Conservation (phyloP, 2,113 vertebrate genomes). For the Hippocampus mohnikei region DNA sequence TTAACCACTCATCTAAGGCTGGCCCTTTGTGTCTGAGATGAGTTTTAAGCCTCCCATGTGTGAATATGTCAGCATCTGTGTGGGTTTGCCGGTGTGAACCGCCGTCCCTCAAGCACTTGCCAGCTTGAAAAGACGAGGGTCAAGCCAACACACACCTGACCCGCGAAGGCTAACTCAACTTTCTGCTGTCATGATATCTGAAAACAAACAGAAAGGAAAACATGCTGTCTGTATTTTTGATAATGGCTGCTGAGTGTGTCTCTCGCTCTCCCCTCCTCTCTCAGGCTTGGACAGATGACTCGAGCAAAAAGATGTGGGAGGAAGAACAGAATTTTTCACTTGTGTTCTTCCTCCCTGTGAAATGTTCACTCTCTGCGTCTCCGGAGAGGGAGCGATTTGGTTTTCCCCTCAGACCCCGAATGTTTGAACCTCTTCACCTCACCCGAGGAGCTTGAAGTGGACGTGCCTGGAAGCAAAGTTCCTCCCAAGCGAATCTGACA, state of each 20-base stretch:
- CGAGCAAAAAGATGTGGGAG: conserved; percentile 23
- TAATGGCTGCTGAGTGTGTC: conserved; percentile 33
- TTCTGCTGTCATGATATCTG: conserved; percentile 55
- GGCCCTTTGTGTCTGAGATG: not conserved
- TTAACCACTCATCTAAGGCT: not conserved
- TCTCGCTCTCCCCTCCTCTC: conserved; percentile 14
- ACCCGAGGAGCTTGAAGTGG: conserved; percentile 35
- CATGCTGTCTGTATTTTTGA: conserved; percentile 32
- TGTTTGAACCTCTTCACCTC: conserved; percentile 32
- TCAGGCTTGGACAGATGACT: conserved; percentile 24
- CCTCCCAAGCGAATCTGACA: conserved; percentile 62
- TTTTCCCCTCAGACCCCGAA: conserved; percentile 16
- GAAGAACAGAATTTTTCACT: conserved; percentile 37
- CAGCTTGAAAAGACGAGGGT: conserved; percentile 54
- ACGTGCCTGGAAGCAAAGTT: conserved; percentile 58
- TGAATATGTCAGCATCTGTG: conserved; percentile 11
- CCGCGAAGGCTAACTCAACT: conserved; percentile 45
- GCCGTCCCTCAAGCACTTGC: conserved; percentile 37
- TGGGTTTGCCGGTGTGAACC: conserved; percentile 42
- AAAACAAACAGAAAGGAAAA: conserved; percentile 58
- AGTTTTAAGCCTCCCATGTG: not conserved
- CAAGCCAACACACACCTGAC: conserved; percentile 57
- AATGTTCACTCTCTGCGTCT: conserved; percentile 15
- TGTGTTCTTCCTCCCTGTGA: conserved; percentile 14
- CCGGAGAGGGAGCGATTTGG: conserved; percentile 16